Conservation (phyloP, 2,888 invertebrate species). For the Agrochola lychnidis region DNA sequence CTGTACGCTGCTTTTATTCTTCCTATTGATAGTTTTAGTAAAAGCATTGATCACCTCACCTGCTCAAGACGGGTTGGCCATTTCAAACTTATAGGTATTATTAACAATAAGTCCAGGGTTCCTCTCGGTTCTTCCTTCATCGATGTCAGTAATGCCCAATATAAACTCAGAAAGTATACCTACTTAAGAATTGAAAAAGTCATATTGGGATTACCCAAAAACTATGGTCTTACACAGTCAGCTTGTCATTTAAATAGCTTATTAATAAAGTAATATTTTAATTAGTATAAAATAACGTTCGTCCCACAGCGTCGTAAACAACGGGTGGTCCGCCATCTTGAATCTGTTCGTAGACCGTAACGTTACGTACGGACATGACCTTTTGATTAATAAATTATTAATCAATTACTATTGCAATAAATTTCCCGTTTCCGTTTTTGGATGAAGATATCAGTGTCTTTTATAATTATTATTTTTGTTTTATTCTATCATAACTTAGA, state of each 20-base stretch:
- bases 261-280: conserved; percentile 62
- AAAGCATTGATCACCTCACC: no score
- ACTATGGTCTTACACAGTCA: conserved; percentile 24
- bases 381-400: conserved; percentile 58
- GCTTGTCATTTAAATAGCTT: conserved; percentile 47
- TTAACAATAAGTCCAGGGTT: neutral
- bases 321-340: conserved; percentile 60
- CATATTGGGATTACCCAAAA: neutral
- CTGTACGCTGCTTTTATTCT: no score
- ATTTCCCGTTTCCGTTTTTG: conserved; percentile 50
- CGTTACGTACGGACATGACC: conserved; percentile 42
- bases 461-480: conserved; percentile 28
- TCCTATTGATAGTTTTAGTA: neutral
- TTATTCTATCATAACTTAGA: conserved; percentile 18
- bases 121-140: neutral
- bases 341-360: conserved; percentile 5
- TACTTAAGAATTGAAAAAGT: neutral
- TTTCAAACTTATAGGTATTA: no score
- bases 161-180: neutral
- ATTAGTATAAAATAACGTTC: conserved; percentile 58
- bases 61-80: no score
- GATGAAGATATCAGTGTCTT: conserved; percentile 54
- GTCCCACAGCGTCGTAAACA: conserved; percentile 55
- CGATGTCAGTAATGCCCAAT: neutral
- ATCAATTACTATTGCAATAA: conserved; percentile 64